These are phyloP conservation scores for Halocynthia aurantium DNA, from an alignment of 23 tunicate species.

Conservation along the genomic window DNA sequence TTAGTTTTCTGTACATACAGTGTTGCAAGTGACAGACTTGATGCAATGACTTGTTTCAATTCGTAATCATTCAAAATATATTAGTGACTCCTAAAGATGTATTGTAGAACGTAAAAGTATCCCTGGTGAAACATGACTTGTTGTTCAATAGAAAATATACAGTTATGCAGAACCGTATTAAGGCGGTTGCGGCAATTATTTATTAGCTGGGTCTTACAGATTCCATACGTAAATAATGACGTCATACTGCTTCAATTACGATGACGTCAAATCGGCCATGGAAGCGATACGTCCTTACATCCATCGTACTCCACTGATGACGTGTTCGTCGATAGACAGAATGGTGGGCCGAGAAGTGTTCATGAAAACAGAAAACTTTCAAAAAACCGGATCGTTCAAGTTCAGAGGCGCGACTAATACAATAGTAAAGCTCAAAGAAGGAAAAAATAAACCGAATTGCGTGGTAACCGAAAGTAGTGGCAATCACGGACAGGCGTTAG, in stretches of 20 bases:
- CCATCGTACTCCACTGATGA: constrained; percentile 50
- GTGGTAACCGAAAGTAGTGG: constrained; percentile 25
- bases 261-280: constrained; percentile 24
- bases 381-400: constrained; percentile 30
- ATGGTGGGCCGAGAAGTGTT: constrained; percentile 38
- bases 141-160: no score
- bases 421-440: not conserved
- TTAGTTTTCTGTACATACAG: no score
- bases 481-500: constrained; percentile 40
- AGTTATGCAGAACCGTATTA: no score
- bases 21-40: no score
- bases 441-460: not conserved
- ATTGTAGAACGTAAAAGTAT: no score
- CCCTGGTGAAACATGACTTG: no score
- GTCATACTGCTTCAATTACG: not conserved
- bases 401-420: constrained; percentile 24
- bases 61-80: no score
- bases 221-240: no score
- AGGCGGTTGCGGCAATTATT: no score
- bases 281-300: constrained; percentile 23
- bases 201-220: no score
- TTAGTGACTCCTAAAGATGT: no score
- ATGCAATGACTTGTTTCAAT: no score
- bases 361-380: constrained; percentile 65
- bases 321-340: constrained; percentile 31